Percentiles rank a stretch among this genome's conserved stretches.
Conservation (phyloP, 1,140 invertebrate genomes). For the Pseudomyrmex sp. region DNA sequence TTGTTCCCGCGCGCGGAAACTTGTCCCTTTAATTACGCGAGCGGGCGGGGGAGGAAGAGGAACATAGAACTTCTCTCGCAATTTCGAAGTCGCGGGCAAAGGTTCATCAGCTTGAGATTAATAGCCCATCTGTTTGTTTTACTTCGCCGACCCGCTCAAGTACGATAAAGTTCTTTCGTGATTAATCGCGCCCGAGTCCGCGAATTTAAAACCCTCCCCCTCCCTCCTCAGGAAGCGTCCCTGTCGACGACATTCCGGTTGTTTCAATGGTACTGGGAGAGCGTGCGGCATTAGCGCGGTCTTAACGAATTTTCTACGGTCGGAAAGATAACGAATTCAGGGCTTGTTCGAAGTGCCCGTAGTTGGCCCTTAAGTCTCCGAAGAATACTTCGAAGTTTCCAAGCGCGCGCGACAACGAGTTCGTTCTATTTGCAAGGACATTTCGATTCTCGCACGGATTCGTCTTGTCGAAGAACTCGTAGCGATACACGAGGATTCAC, state of each 20-base stretch:
- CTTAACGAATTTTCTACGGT: slow-evolving; percentile 50
- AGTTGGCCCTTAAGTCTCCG: slow-evolving; percentile 48
- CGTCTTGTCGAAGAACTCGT: slow-evolving; percentile 22
- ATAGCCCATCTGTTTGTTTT: slow-evolving; percentile 69
- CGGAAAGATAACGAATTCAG: slow-evolving; percentile 45
- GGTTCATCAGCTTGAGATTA: slow-evolving; percentile 73
- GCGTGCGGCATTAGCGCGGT: slow-evolving; percentile 42
- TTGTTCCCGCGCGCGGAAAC: slow-evolving; percentile 57
- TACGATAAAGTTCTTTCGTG: slow-evolving; percentile 71
- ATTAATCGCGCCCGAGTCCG: slow-evolving; percentile 62
- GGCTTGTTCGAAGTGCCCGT: slow-evolving; percentile 7
- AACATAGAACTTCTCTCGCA: slow-evolving; percentile 49
- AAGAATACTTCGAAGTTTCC: slow-evolving; percentile 42
- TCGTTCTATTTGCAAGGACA: slow-evolving; percentile 46
- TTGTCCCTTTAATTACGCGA: slow-evolving; percentile 67
- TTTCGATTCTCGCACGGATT: slow-evolving; percentile 46
- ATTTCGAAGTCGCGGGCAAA: slow-evolving; percentile 61
- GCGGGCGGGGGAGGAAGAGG: not conserved
- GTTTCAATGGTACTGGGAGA: slow-evolving; percentile 49
- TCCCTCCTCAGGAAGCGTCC: not conserved
- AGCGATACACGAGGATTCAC: not conserved
- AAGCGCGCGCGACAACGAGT: slow-evolving; percentile 11
- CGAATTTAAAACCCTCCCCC: slow-evolving; percentile 36
- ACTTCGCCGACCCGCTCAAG: slow-evolving; percentile 49
- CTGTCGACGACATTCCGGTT: slow-evolving; percentile 48